phyloP scores from a whole-genome alignment of 2,888 invertebrate genomes.

The Lissocephala sabroskyi region DNA sequence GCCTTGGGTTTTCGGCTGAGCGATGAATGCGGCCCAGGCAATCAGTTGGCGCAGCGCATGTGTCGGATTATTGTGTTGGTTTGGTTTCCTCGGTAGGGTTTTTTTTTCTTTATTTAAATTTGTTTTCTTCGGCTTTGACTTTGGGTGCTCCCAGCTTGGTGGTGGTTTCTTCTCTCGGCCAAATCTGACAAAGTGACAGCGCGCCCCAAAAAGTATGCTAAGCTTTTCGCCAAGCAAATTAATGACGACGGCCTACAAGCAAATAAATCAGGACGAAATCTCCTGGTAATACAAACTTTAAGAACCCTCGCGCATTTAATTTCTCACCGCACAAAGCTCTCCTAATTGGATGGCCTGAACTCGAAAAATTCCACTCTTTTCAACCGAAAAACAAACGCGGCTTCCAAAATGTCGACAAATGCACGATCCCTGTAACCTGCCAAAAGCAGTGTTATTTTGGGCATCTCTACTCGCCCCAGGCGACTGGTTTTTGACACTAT shows the following conservation, averaged over 20 bases:
- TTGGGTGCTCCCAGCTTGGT: constrained; percentile 21
- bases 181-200: constrained; percentile 58
- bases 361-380: no score
- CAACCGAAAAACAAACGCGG: no score
- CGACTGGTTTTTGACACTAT: constrained; percentile 27
- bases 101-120: constrained; percentile 36
- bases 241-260: constrained; percentile 45
- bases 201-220: constrained; percentile 39
- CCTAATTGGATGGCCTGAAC: no score
- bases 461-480: no score
- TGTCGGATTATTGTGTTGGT: constrained; percentile 58
- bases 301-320: not conserved
- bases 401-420: no score
- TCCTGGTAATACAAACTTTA: constrained; percentile 11
- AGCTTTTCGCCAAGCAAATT: constrained; percentile 43
- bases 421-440: no score
- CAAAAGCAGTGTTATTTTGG: no score
- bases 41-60: constrained; percentile 58
- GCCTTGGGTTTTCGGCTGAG: constrained; percentile 8
- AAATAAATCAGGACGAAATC: constrained; percentile 59
- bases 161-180: no score
- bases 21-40: constrained; percentile 27
- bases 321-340: no score
- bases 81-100: constrained; percentile 31
- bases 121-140: constrained; percentile 10